These are phyloP conservation scores for Lethenteron reissneri DNA, from an alignment of 2,113 vertebrate genomes.

Conservation along the genomic window DNA sequence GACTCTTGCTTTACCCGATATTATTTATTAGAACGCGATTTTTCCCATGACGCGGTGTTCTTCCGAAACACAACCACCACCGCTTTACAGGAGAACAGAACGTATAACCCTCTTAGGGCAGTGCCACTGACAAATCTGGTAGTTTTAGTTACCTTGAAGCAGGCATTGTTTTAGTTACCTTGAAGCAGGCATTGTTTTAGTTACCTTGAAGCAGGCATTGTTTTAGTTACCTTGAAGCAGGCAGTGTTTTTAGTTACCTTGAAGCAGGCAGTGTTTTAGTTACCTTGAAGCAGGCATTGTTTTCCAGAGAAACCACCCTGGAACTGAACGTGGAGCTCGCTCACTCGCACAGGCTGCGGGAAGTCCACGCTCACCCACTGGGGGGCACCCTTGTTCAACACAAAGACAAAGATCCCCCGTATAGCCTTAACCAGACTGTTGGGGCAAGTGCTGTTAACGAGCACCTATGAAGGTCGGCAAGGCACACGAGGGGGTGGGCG, in stretches of 20 bases:
- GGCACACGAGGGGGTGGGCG: background rate
- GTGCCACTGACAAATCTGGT: too few species aligned
- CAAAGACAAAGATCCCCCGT: background rate
- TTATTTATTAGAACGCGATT: too few species aligned
- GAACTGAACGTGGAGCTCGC: slow-evolving; percentile 52
- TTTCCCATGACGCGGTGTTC: too few species aligned
- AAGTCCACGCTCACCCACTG: slow-evolving; percentile 77
- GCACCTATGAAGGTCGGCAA: background rate
- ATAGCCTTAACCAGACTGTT: background rate
- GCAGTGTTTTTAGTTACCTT: background rate
- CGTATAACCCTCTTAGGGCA: too few species aligned
- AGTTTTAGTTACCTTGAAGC: too few species aligned
- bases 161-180: too few species aligned
- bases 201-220: too few species aligned
- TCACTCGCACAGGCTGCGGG: slow-evolving; percentile 31
- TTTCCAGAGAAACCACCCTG: slow-evolving; percentile 74
- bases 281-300: slow-evolving; percentile 52
- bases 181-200: too few species aligned
- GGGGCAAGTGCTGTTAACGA: background rate
- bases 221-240: too few species aligned
- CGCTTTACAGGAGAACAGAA: too few species aligned
- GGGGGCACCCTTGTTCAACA: slow-evolving; percentile 31
- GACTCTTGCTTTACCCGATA: too few species aligned
- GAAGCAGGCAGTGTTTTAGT: background rate
- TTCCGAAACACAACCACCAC: too few species aligned